Conservation (phyloP, 2,113 vertebrate species). For the Lagopus leucura region DNA sequence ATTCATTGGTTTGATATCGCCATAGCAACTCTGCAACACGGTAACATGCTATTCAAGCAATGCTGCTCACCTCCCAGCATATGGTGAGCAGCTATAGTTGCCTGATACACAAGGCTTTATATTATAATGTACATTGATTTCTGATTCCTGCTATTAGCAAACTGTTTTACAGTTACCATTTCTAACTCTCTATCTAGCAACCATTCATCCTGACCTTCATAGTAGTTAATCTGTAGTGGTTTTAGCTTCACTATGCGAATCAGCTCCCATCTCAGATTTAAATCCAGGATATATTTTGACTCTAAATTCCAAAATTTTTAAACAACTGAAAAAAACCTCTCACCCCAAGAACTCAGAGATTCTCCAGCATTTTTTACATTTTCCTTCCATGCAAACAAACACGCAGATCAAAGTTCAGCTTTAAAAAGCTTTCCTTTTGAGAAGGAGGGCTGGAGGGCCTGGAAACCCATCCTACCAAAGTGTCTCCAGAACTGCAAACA, state of each 20-base stretch:
- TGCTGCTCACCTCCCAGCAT: slow-evolving; percentile 63
- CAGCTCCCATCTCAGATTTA: neutral
- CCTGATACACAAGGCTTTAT: neutral
- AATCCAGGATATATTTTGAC: neutral
- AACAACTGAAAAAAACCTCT: neutral
- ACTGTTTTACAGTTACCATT: neutral
- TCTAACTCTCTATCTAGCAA: neutral
- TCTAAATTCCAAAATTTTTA: neutral
- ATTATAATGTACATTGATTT: slow-evolving; percentile 7
- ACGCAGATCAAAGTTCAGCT: neutral
- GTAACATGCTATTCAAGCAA: slow-evolving; percentile 72
- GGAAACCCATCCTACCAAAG: neutral
- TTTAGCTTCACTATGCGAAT: neutral
- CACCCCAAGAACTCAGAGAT: neutral
- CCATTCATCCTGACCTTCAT: neutral
- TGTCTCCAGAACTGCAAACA: neutral
- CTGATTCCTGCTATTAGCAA: neutral
- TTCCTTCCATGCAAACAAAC: neutral
- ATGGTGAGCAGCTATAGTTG: slow-evolving; percentile 39
- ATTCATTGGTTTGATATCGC: slow-evolving; percentile 92
- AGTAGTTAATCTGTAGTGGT: neutral
- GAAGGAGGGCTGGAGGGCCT: neutral
- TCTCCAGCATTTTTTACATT: neutral
- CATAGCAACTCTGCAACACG: slow-evolving; percentile 89
- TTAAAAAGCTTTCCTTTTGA: neutral